phyloP scores from a whole-genome alignment of 2,113 vertebrate genomes.

The Leucopternis melanops region DNA sequence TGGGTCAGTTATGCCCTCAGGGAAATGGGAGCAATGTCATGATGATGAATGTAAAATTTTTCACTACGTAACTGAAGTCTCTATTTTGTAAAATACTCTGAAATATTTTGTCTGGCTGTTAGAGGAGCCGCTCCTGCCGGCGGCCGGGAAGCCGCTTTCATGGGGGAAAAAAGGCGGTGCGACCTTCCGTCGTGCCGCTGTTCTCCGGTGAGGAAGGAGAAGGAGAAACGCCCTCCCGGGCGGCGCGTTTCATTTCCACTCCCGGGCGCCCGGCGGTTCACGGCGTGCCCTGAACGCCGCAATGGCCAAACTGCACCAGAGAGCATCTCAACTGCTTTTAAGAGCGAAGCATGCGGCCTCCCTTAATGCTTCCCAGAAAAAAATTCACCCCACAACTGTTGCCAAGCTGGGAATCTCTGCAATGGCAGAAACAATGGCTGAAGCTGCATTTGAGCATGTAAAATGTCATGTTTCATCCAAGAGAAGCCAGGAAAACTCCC shows the following conservation, averaged over 20 bases:
- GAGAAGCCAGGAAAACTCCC: neutral
- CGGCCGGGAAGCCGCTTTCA: neutral
- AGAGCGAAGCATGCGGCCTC: rapidly evolving
- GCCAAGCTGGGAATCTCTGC: neutral
- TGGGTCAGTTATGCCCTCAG: neutral
- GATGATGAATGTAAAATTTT: neutral
- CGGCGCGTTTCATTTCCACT: no score
- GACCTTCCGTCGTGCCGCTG: no score
- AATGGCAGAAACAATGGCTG: rapidly evolving
- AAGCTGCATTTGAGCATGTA: rapidly evolving
- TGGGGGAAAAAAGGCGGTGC: neutral
- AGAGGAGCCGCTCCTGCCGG: neutral
- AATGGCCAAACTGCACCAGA: rapidly evolving
- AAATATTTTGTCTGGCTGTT: neutral
- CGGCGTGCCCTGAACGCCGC: rapidly evolving
- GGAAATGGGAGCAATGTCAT: neutral
- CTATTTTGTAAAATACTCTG: neutral
- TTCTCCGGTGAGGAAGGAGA: neutral
- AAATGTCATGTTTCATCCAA: rapidly evolving
- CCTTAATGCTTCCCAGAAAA: neutral
- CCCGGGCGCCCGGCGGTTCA: no score
- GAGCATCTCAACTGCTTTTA: rapidly evolving
- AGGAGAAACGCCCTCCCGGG: no score
- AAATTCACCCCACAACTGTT: rapidly evolving
- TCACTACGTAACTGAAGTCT: neutral